phyloP scores from a whole-genome alignment of 1,140 invertebrate genomes.

The Brachionus asplanchnoidis region DNA sequence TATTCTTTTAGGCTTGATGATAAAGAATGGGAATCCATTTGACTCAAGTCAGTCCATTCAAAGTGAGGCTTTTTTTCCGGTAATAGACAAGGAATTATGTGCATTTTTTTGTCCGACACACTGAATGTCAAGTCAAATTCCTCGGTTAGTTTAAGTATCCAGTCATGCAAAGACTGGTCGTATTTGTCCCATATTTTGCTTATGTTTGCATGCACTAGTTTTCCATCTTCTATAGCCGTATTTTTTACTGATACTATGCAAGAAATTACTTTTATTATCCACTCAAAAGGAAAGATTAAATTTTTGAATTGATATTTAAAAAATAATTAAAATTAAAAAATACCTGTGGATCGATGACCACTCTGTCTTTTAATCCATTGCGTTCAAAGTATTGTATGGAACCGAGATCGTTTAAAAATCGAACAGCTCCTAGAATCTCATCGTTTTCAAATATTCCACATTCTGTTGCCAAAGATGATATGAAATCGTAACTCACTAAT shows the following conservation, averaged over 20 bases:
- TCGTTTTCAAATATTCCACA: constrained; percentile 26
- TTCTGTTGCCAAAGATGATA: not conserved
- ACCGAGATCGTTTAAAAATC: constrained; percentile 55
- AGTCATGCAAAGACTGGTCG: constrained; percentile 49
- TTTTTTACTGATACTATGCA: constrained; percentile 55
- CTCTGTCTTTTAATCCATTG: constrained; percentile 48
- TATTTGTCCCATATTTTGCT: constrained; percentile 48
- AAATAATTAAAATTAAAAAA: not conserved
- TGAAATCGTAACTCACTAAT: not conserved
- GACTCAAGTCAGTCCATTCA: not conserved
- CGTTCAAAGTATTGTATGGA: constrained; percentile 55
- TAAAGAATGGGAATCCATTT: not conserved
- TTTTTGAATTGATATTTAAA: not conserved
- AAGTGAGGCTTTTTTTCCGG: constrained; percentile 48
- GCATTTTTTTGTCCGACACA: constrained; percentile 44
- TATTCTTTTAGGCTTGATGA: not conserved
- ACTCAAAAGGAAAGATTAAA: constrained; percentile 41
- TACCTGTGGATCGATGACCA: constrained; percentile 53
- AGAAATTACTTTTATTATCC: constrained; percentile 57
- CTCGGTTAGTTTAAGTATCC: constrained; percentile 54
- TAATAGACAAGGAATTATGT: constrained; percentile 54
- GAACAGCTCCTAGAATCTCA: constrained; percentile 49
- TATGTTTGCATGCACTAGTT: constrained; percentile 49
- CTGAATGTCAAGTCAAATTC: constrained; percentile 56
- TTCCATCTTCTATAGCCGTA: constrained; percentile 52